Evolutionary conservation across 2,888 invertebrate genomes (phyloP).

Genomic region (Muschampia plurimacula): DNA sequence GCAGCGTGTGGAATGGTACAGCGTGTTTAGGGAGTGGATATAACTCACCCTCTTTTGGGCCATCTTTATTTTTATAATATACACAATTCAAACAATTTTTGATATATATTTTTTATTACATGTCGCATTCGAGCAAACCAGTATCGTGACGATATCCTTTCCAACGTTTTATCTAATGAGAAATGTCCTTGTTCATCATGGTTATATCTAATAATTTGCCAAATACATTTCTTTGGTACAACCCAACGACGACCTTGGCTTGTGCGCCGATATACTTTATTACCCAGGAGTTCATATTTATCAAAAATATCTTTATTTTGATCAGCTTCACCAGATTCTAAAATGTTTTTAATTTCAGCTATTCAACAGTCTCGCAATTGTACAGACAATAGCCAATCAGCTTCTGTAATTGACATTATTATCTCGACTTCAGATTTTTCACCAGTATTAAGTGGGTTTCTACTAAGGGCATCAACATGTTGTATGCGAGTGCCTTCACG

Average conservation of each 20-base stretch:
- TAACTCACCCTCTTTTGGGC: constrained; percentile 41
- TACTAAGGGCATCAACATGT: background rate
- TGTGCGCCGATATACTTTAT: background rate
- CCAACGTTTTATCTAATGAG: constrained; percentile 55
- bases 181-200: constrained; percentile 60
- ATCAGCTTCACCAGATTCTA: background rate
- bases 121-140: constrained; percentile 62
- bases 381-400: background rate
- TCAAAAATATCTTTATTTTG: background rate
- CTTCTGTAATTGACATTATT: background rate
- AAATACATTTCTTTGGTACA: background rate
- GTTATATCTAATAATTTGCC: constrained; percentile 27
- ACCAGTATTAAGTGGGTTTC: background rate
- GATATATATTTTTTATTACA: constrained; percentile 60
- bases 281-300: background rate
- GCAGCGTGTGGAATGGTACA: too few relatives aligned
- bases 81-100: constrained; percentile 37
- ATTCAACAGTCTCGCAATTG: background rate
- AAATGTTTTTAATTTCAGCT: background rate
- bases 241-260: background rate
- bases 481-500: background rate
- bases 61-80: constrained; percentile 38
- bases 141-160: constrained; percentile 53
- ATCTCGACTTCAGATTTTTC: background rate
- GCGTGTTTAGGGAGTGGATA: constrained; percentile 37